Evolutionary conservation across 2,888 invertebrate species (phyloP).

Genomic region (Stenolophus ochropezus): DNA sequence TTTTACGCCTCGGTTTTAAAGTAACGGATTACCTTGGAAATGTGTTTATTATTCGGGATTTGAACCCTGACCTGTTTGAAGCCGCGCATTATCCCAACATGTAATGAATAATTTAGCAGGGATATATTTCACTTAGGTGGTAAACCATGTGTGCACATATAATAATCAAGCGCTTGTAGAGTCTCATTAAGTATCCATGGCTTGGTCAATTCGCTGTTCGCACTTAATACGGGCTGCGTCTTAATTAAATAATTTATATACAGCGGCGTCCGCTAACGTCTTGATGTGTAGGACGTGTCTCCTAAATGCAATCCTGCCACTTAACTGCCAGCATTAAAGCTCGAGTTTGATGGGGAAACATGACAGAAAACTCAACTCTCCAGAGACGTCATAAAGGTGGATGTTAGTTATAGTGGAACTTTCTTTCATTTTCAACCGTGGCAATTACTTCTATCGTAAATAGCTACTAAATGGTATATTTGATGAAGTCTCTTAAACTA

Average conservation of each 20-base stretch:
- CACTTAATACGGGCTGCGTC: neutral
- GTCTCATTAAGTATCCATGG: slow-evolving; percentile 18
- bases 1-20: too few relatives aligned
- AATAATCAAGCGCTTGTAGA: slow-evolving; percentile 14
- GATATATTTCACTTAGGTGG: neutral
- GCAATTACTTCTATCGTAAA: neutral
- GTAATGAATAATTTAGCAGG: neutral
- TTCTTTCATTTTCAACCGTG: neutral
- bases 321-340: slow-evolving; percentile 40
- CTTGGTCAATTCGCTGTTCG: neutral
- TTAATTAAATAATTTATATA: slow-evolving; percentile 57
- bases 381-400: neutral
- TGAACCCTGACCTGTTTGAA: too few relatives aligned
- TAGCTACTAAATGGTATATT: neutral
- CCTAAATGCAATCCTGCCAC: slow-evolving; percentile 51
- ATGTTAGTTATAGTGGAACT: neutral
- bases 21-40: too few relatives aligned
- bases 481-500: neutral
- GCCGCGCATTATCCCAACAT: neutral
- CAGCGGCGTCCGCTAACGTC: slow-evolving; percentile 31
- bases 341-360: slow-evolving; percentile 45
- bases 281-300: slow-evolving; percentile 41
- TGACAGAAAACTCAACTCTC: neutral
- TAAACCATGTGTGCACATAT: neutral
- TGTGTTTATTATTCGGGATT: too few relatives aligned